A percentile compares a stretch with the other conserved stretches of the same genome.
Conservation (phyloP, 2,113 vertebrate genomes). For the Danio rerio region GRCz12tu NC_133194.1:38471501-38472000, state of each 20-base stretch:
- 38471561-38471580: too few relatives aligned
- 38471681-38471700: conserved; percentile 10
- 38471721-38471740: conserved; percentile 75
- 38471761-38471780: conserved; percentile 70
- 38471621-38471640: not conserved
- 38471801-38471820: conserved; percentile 73
- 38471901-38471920: conserved; percentile 23
- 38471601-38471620: not conserved
- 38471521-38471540: too few relatives aligned
- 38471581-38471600: not conserved
- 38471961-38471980: not conserved
- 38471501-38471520: too few relatives aligned
- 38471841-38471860: conserved; percentile 50
- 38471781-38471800: conserved; percentile 61
- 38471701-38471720: conserved; percentile 61
- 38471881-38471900: conserved; percentile 50
- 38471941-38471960: conserved; percentile 7
- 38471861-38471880: conserved; percentile 42
- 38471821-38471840: conserved; percentile 53
- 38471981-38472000: not conserved
- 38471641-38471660: not conserved
- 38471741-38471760: conserved; percentile 75
- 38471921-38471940: conserved; percentile 31
- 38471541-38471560: too few relatives aligned
- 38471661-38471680: not conserved